Base-by-base conservation (phyloP, 2,888 invertebrate genomes). In the Stenurella melanura region DNA sequence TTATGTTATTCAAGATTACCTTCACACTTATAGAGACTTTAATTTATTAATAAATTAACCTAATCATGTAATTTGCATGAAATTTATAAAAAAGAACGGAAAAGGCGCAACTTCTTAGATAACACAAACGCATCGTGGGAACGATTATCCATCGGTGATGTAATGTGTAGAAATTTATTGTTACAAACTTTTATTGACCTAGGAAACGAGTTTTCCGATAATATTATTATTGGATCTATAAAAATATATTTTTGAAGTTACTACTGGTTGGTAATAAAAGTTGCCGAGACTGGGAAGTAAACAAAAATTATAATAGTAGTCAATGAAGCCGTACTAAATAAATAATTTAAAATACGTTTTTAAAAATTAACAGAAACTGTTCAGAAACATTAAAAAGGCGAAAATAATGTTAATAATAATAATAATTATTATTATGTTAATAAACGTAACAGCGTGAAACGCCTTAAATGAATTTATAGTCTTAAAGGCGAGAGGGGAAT, bases 201-300 rank as follows among this genome's bases (percentile, higher is more conserved):
- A 5, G n/a, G 15, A 17, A 34, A 34, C 34, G 30, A 34, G 34
- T 63, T 10, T 30, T 34, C 34, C 61, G 30, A 63, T 61, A 30
- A 21, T 26, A 26, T 63, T 63, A 63, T 60, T 15, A 30, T 34
- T 34, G 17, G n/a, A 1, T 10, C 34, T 17, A 18, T 64, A 42
- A 19, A 64, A 42, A 42, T 64, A 19, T 60, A 70, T 60, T 34
- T 70, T 70, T 42, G 61, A 18, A 18, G 18, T 18, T 70, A 63
- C 63, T 72, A 34, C 63, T 72, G 18, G 15, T 63, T 21, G 2
- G 54, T 34, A 63, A 72, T 72, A 72, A 72, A 72, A 72, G 34
- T 17, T 17, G 72, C 63, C 61, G 72, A 72, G 72, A 72, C 72
- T 19, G 1, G 17, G 56, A 54, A 72, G 63, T 54, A 72, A 72